Evolutionary conservation across 2,113 vertebrate species (phyloP).

Genomic region (Struthio camelus): DNA sequence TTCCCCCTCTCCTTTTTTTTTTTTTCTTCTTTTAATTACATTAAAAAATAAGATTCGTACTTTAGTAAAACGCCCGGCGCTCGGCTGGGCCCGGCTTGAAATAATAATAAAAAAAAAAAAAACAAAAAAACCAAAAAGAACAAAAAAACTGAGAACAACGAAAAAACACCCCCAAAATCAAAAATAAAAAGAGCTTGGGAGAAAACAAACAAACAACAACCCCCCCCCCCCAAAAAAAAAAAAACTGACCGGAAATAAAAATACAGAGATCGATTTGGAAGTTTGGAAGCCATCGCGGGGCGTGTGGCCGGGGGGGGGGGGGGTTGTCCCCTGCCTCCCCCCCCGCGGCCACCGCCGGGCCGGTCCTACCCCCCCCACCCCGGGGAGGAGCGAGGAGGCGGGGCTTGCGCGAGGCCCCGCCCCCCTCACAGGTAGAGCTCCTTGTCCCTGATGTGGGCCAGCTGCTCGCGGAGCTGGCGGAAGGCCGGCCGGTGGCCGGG

Average conservation of each 20-base stretch:
- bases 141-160: background rate
- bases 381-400: background rate
- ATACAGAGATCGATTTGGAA: slow-evolving; percentile 53
- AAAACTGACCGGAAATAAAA: slow-evolving; percentile 14
- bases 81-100: slow-evolving; percentile 70
- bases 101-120: slow-evolving; percentile 73
- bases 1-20: background rate
- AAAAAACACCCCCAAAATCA: background rate
- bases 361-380: background rate
- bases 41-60: slow-evolving; percentile 83
- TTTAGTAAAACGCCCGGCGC: slow-evolving; percentile 76
- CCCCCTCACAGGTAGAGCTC: slow-evolving; percentile 91
- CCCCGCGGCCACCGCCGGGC: too few species aligned
- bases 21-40: slow-evolving; percentile 59
- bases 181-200: slow-evolving; percentile 30
- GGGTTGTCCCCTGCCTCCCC: background rate
- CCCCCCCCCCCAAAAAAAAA: slow-evolving; percentile 71
- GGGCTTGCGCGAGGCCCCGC: background rate
- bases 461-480: slow-evolving; percentile 87
- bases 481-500: slow-evolving; percentile 87
- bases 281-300: slow-evolving; percentile 26
- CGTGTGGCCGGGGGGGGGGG: background rate
- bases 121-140: background rate
- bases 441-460: slow-evolving; percentile 87
- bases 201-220: slow-evolving; percentile 49